Base-by-base conservation (phyloP, 2,113 vertebrate species). In the Ceuthmochares aereus region DNA sequence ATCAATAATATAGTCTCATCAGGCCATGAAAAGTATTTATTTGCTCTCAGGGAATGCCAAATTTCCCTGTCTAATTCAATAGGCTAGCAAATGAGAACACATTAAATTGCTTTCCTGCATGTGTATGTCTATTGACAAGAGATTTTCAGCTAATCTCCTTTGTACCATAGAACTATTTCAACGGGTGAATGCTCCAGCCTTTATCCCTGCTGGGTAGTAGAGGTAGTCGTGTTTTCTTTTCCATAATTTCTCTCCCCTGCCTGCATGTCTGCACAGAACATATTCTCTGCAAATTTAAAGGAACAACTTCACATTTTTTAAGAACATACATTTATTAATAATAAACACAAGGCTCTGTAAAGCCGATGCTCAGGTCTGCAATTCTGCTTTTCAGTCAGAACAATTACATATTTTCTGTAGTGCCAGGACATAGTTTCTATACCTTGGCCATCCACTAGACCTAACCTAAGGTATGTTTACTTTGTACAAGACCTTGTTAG, bases 61-160 rank as follows among this genome's bases (percentile, higher is more conserved):
- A 93, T 93, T 78, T 93, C 58, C 74, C 73, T 85, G 62, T 37
- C 84, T 95, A 80, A 90, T 89, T 94, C 93, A 94, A 67, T 92
- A 64, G 27, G 12, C 49, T 56, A 74, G 36, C 52, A 96, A 94
- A 94, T 74, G 68, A 93, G 80, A 90, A 82, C 80, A 82, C 60
- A 86, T 89, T 89, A 94, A 89, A 90, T 94, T 90, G 74, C 59
- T 84, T 85, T 86, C 72, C 79, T 93, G 47, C 58, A 86, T 81
- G 52, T 92, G 36, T 73, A 63, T 62, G 43, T 73, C 79, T 93
- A 93, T 75, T 81, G 83, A 96, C 69, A 68, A 87, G 88, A 93
- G 73, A 93, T 90, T 97, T 93, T 80, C 84, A 42, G 36, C 52
- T 94, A 69, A 92, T 87, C 76, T 87, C 25, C 74, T 69, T 78